Conservation (phyloP, 2,888 invertebrate genomes). For the Trachelus stipa region DNA sequence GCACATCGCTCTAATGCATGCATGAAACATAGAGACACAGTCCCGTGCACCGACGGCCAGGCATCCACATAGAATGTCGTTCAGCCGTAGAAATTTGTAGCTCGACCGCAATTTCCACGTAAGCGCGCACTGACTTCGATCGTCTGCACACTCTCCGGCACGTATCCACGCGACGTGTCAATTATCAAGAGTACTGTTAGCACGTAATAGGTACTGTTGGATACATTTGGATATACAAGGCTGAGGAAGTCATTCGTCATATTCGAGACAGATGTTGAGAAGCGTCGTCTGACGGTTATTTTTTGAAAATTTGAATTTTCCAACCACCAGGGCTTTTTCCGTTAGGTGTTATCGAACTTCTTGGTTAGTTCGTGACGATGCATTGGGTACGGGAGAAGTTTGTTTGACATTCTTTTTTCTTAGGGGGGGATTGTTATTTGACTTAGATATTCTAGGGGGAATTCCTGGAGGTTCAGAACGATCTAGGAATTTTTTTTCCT, state of each 20-base stretch:
- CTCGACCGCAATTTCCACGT: constrained; percentile 44
- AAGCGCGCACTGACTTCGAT: constrained; percentile 42
- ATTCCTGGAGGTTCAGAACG: not conserved
- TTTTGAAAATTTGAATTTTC: not conserved
- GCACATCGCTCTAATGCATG: constrained; percentile 18
- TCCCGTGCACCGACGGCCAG: constrained; percentile 11
- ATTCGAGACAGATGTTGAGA: not conserved
- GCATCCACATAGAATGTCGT: constrained; percentile 29
- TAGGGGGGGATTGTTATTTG: not conserved
- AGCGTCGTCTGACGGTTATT: not conserved
- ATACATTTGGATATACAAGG: not conserved
- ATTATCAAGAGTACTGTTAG: not conserved
- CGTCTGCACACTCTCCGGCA: constrained; percentile 16
- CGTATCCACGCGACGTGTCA: not conserved
- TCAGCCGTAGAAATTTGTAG: constrained; percentile 36
- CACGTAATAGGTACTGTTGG: not conserved
- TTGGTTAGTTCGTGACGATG: not conserved
- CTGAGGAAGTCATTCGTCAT: not conserved
- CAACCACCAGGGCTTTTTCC: not conserved
- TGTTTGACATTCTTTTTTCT: not conserved
- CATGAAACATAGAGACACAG: constrained; percentile 15
- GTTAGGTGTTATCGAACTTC: not conserved
- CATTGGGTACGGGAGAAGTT: not conserved
- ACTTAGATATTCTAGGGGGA: not conserved
- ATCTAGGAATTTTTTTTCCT: not conserved